A percentile compares a stretch with the other conserved stretches of the same genome.
Conservation (phyloP, 2,797 vertebrate species). For the Danio tinwini region DNA sequence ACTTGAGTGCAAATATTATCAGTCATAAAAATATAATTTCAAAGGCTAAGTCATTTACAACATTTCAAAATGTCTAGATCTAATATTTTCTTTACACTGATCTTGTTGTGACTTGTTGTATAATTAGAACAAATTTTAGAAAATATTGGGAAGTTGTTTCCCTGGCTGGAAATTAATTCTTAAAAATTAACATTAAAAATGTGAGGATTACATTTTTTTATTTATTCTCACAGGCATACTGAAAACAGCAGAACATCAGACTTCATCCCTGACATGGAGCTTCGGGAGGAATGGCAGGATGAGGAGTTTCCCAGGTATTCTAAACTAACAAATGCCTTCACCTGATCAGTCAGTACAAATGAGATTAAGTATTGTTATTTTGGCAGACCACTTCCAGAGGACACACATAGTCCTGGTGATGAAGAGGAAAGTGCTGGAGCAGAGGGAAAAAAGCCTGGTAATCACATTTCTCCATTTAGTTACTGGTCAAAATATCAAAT, state of each 20-base stretch:
- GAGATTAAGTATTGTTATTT: background rate
- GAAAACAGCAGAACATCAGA: conserved; percentile 32
- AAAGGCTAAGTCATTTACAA: no score
- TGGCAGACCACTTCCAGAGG: conserved; percentile 75
- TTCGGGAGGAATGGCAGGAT: conserved; percentile 80
- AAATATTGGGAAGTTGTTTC: background rate
- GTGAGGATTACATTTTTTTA: background rate
- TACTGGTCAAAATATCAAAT: background rate
- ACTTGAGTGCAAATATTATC: background rate
- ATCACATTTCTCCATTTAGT: background rate
- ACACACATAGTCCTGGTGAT: conserved; percentile 61
- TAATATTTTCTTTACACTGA: background rate
- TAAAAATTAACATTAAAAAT: background rate
- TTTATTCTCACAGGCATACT: conserved; percentile 55
- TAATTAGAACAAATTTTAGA: conserved; percentile 2
- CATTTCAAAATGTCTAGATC: background rate
- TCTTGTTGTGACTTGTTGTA: background rate
- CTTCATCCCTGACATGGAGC: conserved; percentile 74
- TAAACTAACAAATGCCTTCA: background rate
- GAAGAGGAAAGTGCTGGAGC: conserved; percentile 53
- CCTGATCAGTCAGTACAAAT: background rate
- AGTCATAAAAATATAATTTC: no score
- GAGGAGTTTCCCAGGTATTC: conserved; percentile 80
- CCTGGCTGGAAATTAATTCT: background rate
- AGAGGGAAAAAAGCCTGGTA: conserved; percentile 63